These are phyloP conservation scores for Bergia puertoricense DNA, from an alignment of 92 coral and sea anemone genomes.

Conservation along the genomic window DNA sequence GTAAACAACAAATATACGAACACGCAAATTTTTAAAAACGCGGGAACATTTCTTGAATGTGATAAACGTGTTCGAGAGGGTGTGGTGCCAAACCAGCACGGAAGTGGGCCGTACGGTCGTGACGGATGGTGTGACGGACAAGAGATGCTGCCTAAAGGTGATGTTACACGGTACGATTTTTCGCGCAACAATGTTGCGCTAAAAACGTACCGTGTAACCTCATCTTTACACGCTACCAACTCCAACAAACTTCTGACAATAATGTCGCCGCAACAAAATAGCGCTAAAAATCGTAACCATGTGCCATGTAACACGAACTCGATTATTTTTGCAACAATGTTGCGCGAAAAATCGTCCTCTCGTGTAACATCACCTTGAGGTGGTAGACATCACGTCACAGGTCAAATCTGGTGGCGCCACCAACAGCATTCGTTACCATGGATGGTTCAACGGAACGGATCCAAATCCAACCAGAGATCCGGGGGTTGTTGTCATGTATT, in stretches of 20 bases:
- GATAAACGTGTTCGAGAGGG: conserved; percentile 72
- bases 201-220: too few species aligned
- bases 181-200: too few species aligned
- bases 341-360: too few species aligned
- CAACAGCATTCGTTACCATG: conserved; percentile 75
- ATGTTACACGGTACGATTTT: too few species aligned
- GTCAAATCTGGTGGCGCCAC: conserved; percentile 47
- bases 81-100: conserved; percentile 75
- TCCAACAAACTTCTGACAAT: too few species aligned
- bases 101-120: conserved; percentile 89
- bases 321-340: too few species aligned
- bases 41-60: conserved; percentile 83
- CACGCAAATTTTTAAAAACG: conserved; percentile 78
- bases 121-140: conserved; percentile 99
- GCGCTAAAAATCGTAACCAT: too few species aligned
- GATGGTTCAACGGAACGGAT: conserved; percentile 86
- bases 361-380: conserved; percentile 72
- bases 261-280: too few species aligned
- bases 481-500: conserved; percentile 88
- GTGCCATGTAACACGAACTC: too few species aligned
- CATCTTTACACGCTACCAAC: too few species aligned
- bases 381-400: conserved; percentile 80
- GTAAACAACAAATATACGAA: conserved; percentile 60
- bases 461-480: conserved; percentile 89
- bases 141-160: conserved; percentile 47